Evolutionary conservation across 2,113 vertebrate species (phyloP).

Genomic region (Falcunculus frontatus): DNA sequence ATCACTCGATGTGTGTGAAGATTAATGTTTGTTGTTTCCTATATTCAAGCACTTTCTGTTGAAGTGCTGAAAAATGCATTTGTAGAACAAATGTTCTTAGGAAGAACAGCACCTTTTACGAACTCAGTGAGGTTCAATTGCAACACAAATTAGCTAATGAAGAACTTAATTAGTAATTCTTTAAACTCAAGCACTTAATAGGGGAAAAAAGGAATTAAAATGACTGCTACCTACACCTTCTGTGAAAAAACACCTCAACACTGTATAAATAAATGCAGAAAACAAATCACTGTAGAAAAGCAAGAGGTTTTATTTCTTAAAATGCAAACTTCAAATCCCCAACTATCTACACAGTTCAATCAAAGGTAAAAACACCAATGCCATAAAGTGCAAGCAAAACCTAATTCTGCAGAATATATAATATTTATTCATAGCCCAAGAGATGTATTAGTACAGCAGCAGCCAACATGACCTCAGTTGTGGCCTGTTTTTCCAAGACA

Average conservation of each 20-base stretch:
- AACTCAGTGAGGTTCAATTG: not conserved
- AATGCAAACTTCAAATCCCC: not conserved
- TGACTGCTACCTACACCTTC: not conserved
- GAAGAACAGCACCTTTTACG: not conserved
- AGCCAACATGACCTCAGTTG: not conserved
- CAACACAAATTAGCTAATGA: conserved; percentile 1
- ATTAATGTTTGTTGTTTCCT: not conserved
- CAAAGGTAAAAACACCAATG: not conserved
- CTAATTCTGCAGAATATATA: not conserved
- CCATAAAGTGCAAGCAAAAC: not conserved
- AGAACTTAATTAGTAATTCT: not conserved
- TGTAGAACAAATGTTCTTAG: not conserved
- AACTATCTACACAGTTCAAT: not conserved
- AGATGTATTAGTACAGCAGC: not conserved
- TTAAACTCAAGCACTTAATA: not conserved
- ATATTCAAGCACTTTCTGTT: not conserved
- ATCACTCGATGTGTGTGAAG: not conserved
- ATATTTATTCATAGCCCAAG: not conserved
- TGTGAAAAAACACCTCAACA: not conserved
- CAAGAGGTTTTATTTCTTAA: not conserved
- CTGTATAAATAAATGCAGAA: not conserved
- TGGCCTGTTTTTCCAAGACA: not conserved
- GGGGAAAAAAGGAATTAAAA: not conserved
- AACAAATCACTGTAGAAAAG: not conserved
- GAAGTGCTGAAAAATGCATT: not conserved